Base-by-base conservation (phyloP, 2,113 vertebrate species). In the Cacatua alba region DNA sequence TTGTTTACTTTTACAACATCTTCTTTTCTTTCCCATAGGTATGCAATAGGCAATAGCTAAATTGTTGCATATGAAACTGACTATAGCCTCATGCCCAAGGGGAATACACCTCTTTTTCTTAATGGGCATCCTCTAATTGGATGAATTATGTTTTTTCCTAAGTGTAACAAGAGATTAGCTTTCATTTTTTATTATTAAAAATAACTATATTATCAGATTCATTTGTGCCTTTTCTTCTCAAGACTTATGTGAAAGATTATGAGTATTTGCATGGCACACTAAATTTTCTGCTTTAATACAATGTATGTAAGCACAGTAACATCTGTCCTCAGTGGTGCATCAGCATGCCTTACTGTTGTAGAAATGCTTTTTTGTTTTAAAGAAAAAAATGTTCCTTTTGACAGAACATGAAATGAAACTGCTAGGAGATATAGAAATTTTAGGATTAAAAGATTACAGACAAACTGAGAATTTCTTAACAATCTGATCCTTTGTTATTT, bases 51-150 rank as follows among this genome's bases (percentile, higher is more conserved):
- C 6, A 60, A 43, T 8, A 62, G 6, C 6, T 55, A 46, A 74
- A 49, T 20, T 62, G 9, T 48, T 65, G 7, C 13, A 18, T 44
- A 24, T 46, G 39, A 51, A 51, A 37, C 19, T 80, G 39, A 2
- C 10, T 59, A 4, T 11, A 26, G 11, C 16, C 49, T 62, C 35
- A 49, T 4, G 1, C 4, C 2, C 3, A 37, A 46, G 4, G 31
- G 19, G 10, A 39, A 65, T 51, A 25, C 8, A 2, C 1, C 4
- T 35, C 12, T n/a, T 70, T 86, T 67, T 57, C 33, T 62, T 43
- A 33, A 65, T 17, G 8, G 24, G 26, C 11, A 31, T 23, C 21
- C 21, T 57, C 10, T 12, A 63, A n/a, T 25, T 69, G 6, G 25
- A 55, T 43, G 3, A 77, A 46, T 51, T 60, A 39, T 35, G 7